Percentiles rank a stretch among this genome's conserved stretches.
These are phyloP conservation scores for Botia kubotai DNA, from an alignment of 2,797 vertebrate species.

Conservation along the genomic window DNA sequence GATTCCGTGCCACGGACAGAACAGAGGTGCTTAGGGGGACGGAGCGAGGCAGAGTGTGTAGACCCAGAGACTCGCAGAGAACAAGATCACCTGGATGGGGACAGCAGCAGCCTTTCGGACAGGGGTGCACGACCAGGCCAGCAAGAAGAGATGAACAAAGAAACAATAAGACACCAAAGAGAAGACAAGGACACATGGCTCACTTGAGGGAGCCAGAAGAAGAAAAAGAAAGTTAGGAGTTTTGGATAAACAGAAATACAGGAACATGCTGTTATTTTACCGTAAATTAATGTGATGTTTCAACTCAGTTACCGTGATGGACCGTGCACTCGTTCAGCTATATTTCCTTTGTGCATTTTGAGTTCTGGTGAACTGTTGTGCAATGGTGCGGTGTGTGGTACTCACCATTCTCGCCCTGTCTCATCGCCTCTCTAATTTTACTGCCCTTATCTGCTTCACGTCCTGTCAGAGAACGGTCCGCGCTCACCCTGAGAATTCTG, in stretches of 20 bases:
- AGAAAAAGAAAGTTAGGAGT: slow-evolving; percentile 27
- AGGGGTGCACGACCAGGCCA: slow-evolving; percentile 61
- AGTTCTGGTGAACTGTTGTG: not conserved
- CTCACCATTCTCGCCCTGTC: slow-evolving; percentile 13
- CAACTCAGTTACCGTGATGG: not conserved
- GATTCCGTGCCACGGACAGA: slow-evolving; percentile 80
- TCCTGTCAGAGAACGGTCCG: slow-evolving; percentile 51
- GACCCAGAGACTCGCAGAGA: slow-evolving; percentile 81
- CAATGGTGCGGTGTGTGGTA: not conserved
- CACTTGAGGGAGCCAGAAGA: slow-evolving; percentile 67
- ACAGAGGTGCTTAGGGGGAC: slow-evolving; percentile 75
- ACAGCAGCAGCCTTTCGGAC: slow-evolving; percentile 82
- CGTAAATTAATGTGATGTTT: not conserved
- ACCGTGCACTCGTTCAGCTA: not conserved
- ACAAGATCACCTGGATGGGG: slow-evolving; percentile 70
- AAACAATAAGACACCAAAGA: slow-evolving; percentile 70
- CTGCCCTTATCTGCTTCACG: slow-evolving; percentile 52
- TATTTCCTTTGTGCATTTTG: slow-evolving; percentile 4
- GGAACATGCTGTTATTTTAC: not conserved
- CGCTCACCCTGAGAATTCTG: slow-evolving; percentile 67
- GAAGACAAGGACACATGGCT: slow-evolving; percentile 76
- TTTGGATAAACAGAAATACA: not conserved
- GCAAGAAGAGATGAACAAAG: slow-evolving; percentile 67
- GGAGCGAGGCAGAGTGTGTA: slow-evolving; percentile 74
- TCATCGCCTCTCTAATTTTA: not conserved